Evolutionary conservation across 2,888 invertebrate species (phyloP).

Genomic region (Spilarctia lutea): DNA sequence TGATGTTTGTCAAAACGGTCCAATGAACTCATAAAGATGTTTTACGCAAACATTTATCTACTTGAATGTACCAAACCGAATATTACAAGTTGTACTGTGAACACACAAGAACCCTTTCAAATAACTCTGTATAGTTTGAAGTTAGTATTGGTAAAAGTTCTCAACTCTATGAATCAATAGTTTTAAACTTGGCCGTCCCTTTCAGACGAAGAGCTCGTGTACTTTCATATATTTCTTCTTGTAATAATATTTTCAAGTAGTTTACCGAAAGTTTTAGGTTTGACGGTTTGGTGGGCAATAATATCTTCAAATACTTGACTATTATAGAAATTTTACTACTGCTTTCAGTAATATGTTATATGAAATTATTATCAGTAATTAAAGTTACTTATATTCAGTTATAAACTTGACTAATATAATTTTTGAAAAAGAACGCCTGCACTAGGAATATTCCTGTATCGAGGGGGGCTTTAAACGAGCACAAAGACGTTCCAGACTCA

Average conservation of each 20-base stretch:
- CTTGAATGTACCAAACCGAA: neutral
- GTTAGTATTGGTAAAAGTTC: constrained; percentile 30
- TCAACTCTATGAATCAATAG: constrained; percentile 39
- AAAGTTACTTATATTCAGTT: too few relatives aligned
- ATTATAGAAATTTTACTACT: neutral
- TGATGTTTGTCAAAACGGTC: neutral
- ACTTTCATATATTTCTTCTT: constrained; percentile 15
- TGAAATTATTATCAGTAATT: too few relatives aligned
- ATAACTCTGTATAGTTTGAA: constrained; percentile 24
- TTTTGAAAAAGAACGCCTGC: too few relatives aligned
- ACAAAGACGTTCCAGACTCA: too few relatives aligned
- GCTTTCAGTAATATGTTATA: neutral
- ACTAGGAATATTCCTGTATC: too few relatives aligned
- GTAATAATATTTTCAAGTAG: constrained; percentile 14
- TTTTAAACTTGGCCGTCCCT: constrained; percentile 27
- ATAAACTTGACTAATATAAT: too few relatives aligned
- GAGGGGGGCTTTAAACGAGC: too few relatives aligned
- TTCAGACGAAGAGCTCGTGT: constrained; percentile 2
- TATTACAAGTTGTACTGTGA: constrained; percentile 6
- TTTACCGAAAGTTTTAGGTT: constrained; percentile 4
- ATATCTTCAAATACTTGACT: neutral
- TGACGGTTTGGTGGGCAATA: neutral
- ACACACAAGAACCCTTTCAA: constrained; percentile 12
- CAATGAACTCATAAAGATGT: constrained; percentile 7
- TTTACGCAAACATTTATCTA: neutral